Base-by-base conservation (phyloP, 2,888 invertebrate genomes). In the Sicus ferrugineus region DNA sequence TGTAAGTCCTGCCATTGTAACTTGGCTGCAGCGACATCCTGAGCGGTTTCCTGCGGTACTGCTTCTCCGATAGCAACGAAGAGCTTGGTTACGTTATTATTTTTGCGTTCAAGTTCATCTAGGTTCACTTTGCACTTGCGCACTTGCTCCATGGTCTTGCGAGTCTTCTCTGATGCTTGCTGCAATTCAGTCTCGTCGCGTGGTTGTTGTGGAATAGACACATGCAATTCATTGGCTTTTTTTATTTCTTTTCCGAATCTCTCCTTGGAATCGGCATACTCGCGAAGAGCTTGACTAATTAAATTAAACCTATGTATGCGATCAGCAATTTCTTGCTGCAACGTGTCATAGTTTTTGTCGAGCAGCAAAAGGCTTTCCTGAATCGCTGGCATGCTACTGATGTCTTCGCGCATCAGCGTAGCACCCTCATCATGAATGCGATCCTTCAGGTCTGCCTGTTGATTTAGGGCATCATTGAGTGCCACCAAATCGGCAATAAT, bases 321-420 rank as follows among this genome's bases (percentile, higher is more conserved):
- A 70, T 93, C 92, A 67, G 89, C 89, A 26, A 95, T 89, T 66
- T 90, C 87, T 74, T 93, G 91, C 65, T 91, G 91, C 1, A 93
- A 87, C 83, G 91, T 91, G 80, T 94, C 94, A 90, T 93, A 95
- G 74, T 91, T 91, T 68, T 91, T 89, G 78, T 95, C 95, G 52
- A 93, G 89, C 0, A 92, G 89, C 0, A 93, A 88, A 0, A 96
- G 84, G 59, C 91, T 90, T 76, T 92, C 92, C 84, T 96, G 95
- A 71, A 95, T 91, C 0, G 90, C 89, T 0, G 92, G 90, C 84
- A 93, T 91, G 75, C 93, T 93, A 65, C 90, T 89, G 78, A 93
- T 91, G 85, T 96, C 92, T 86, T 93, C 91, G 79, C 92, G 90
- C 90, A 95, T 90, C 74, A 95, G 85, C 77, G 91, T 88, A 67